A percentile compares a stretch with the other conserved stretches of the same genome.
These are phyloP conservation scores for Trialeurodes vaporariorum DNA, from an alignment of 1,140 invertebrate genomes.

Conservation along the genomic window DNA sequence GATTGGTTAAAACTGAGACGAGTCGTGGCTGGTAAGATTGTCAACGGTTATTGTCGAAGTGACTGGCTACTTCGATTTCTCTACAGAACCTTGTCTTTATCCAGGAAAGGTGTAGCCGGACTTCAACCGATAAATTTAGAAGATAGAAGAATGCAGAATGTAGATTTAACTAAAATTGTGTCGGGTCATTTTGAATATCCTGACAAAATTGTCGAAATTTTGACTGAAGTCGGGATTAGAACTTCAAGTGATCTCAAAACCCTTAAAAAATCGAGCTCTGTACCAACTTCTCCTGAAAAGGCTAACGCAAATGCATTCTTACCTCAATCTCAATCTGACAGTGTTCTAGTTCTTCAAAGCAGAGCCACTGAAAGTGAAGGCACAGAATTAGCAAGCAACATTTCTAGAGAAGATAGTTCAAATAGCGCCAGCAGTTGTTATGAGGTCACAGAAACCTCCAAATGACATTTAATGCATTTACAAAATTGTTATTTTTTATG, in stretches of 20 bases:
- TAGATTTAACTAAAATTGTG: constrained; percentile 47
- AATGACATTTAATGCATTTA: background rate
- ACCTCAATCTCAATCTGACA: background rate
- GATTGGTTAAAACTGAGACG: constrained; percentile 43
- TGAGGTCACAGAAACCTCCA: background rate
- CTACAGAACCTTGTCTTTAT: constrained; percentile 47
- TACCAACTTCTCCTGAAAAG: background rate
- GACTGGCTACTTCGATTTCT: constrained; percentile 59
- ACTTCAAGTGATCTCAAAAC: background rate
- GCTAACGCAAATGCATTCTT: background rate
- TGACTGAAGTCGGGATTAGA: constrained; percentile 32
- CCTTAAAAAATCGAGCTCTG: background rate
- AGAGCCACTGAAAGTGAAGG: background rate
- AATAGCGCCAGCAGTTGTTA: background rate
- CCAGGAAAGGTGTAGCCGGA: constrained; percentile 47
- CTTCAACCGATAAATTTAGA: constrained; percentile 43
- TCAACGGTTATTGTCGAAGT: constrained; percentile 52
- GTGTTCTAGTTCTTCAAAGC: background rate
- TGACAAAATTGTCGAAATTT: constrained; percentile 45
- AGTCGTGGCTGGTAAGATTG: constrained; percentile 49
- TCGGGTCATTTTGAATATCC: constrained; percentile 48
- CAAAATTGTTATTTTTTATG: too few species aligned
- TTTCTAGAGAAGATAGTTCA: background rate
- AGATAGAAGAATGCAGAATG: constrained; percentile 43
- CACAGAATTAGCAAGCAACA: background rate